Evolutionary conservation across 2,113 vertebrate genomes (phyloP).

Genomic region (Phrynocephalus versicolor): DNA sequence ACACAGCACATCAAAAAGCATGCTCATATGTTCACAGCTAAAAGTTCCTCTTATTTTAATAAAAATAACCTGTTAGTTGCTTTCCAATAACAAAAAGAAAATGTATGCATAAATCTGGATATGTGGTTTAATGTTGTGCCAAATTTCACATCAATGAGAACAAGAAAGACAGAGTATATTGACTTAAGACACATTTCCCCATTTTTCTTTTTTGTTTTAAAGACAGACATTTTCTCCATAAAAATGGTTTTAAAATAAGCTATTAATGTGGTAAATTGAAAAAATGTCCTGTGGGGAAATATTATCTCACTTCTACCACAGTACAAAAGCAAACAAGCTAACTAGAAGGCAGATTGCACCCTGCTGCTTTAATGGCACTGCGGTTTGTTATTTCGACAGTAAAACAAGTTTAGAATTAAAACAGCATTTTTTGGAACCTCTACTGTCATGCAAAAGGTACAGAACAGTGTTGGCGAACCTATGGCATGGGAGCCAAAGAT

Average conservation of each 20-base stretch:
- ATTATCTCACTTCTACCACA: constrained; percentile 34
- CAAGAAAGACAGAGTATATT: constrained; percentile 23
- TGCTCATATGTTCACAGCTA: constrained; percentile 7
- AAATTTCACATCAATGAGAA: constrained; percentile 38
- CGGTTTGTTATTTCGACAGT: constrained; percentile 39
- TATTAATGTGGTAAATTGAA: constrained; percentile 17
- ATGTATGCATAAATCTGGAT: constrained; percentile 30
- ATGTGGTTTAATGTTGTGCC: not conserved
- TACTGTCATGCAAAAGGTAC: constrained; percentile 8
- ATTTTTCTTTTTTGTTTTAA: not conserved
- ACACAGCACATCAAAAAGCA: rapidly evolving
- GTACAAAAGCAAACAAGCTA: constrained; percentile 37
- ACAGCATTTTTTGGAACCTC: constrained; percentile 10
- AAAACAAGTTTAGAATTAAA: constrained; percentile 39
- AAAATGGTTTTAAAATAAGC: constrained; percentile 15
- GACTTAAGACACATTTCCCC: not conserved
- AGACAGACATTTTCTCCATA: not conserved
- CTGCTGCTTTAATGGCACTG: constrained; percentile 22
- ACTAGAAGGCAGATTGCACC: constrained; percentile 28
- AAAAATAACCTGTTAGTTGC: constrained; percentile 24
- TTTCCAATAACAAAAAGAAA: constrained; percentile 42
- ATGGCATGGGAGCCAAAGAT: too few species aligned
- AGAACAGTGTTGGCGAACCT: too few species aligned
- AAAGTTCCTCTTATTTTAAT: not conserved
- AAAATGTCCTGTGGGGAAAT: constrained; percentile 28